phyloP scores from a whole-genome alignment of 2,797 vertebrate species.

The Coilia nasus region DNA sequence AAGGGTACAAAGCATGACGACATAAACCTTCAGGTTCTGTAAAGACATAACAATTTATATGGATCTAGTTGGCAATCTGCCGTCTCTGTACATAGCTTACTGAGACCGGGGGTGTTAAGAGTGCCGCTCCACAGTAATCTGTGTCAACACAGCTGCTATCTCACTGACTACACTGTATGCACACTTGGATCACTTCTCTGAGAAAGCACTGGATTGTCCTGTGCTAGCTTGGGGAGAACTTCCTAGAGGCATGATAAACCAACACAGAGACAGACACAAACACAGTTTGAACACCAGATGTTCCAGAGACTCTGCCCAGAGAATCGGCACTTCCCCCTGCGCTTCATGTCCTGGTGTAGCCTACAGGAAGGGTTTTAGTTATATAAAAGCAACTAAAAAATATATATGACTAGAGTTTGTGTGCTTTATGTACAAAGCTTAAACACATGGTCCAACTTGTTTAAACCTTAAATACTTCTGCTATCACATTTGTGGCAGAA shows the following conservation, averaged over 20 bases:
- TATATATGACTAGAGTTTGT: neutral
- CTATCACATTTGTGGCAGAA: neutral
- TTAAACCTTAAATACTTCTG: neutral
- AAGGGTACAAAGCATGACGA: neutral
- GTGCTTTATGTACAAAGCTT: neutral
- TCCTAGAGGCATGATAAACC: conserved; percentile 32
- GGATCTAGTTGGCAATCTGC: conserved; percentile 11
- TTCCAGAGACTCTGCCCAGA: conserved; percentile 14
- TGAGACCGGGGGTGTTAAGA: neutral
- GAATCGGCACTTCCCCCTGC: neutral
- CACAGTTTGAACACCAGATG: conserved; percentile 41
- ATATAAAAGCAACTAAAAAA: neutral
- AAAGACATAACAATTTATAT: conserved; percentile 23
- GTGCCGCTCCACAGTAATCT: conserved; percentile 20
- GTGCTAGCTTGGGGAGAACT: conserved; percentile 17
- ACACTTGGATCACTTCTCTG: conserved; percentile 23
- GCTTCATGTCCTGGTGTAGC: neutral
- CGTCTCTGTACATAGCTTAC: conserved; percentile 3
- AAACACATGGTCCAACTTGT: neutral
- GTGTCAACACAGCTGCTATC: conserved; percentile 49
- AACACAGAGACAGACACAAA: conserved; percentile 38
- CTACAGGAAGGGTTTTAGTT: neutral
- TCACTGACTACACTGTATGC: conserved; percentile 18
- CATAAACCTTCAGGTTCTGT: neutral
- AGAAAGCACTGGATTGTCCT: conserved; percentile 23